Percentiles rank a stretch among this genome's conserved stretches.
Conservation (phyloP, 2,888 invertebrate genomes). For the Gryllus longicercus region DNA sequence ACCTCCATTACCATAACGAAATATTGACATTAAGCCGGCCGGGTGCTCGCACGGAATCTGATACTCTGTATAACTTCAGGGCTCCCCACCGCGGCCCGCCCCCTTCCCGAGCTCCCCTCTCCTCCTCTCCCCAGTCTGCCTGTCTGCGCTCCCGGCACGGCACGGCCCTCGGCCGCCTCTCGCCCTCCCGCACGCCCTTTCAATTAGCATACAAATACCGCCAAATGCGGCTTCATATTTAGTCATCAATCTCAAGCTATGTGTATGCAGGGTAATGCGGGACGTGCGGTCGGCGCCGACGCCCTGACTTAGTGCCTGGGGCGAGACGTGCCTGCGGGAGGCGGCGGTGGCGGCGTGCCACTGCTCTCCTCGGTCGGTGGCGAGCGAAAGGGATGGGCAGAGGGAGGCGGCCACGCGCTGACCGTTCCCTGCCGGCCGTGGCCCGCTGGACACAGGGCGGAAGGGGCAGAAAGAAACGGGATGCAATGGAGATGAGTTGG, state of each 20-base stretch:
- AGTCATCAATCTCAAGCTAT: constrained; percentile 9
- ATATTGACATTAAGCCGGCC: constrained; percentile 17
- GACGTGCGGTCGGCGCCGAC: neutral
- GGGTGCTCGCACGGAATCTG: constrained; percentile 9
- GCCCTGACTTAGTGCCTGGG: neutral
- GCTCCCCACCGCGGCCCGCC: neutral
- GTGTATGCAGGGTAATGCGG: constrained; percentile 10
- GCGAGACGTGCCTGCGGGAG: neutral
- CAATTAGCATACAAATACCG: constrained; percentile 9
- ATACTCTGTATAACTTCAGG: constrained; percentile 2
- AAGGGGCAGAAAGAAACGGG: too few relatives aligned
- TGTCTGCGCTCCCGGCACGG: neutral
- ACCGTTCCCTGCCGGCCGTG: too few relatives aligned
- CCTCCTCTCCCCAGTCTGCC: neutral
- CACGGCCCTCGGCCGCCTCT: neutral
- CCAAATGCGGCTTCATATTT: constrained; percentile 17
- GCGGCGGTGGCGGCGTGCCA: neutral
- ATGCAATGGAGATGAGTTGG: too few relatives aligned
- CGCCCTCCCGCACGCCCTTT: neutral
- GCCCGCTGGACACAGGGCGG: too few relatives aligned
- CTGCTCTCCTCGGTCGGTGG: neutral
- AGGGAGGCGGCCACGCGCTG: too few relatives aligned
- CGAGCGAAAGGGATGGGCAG: too few relatives aligned
- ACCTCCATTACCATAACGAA: constrained; percentile 9
- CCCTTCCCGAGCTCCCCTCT: neutral